Base-by-base conservation (phyloP, 2,888 invertebrate genomes). In the Dendrolimus pini region DNA sequence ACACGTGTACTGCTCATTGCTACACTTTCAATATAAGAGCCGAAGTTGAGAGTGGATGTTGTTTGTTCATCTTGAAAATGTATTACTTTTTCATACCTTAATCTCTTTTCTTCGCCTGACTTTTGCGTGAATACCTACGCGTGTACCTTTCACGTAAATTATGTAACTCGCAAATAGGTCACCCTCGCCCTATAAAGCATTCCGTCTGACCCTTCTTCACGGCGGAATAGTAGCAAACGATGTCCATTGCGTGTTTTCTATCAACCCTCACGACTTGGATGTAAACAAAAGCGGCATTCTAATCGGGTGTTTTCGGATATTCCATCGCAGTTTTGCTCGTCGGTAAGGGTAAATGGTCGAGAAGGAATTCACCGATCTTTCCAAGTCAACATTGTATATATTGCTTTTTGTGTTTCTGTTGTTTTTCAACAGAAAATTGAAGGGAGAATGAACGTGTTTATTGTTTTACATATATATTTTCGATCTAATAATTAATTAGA, bases 241-340 rank as follows among this genome's bases (percentile, higher is more conserved):
- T 47, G 9, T 75, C 68, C 77, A 78, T 77, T 63, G 77, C 72
- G 65, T 66, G 64, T 68, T 75, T 75, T 72, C 73, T 68, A 69
- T 72, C 68, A 69, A 68, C 71, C 61, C 64, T 64, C 63, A 70
- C 66, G 70, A 64, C 63, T 63, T 65, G 65, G 65, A 65, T 68
- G 71, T 70, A 77, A 75, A 75, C 73, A 74, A 75, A 78, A 74
- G 68, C 68, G 68, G 75, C 72, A 69, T 71, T 75, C 71, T 68
- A 71, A 69, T 47, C 66, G 61, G 67, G 61, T 64, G 54, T 66
- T 73, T 71, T 63, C 58, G 57, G 64, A 69, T 73, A 79, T 78
- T 74, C 73, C 12, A 47, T 47, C 47, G 47, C 9, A 47, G 47
- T 47, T 47, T 47, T 12, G 9, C 47, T 7, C 47, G 7, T 47